Evolutionary conservation across 2,113 vertebrate genomes (phyloP), one percentile per base, ranked within the genome.

Genomic region (Irena cyanogastra): DNA sequence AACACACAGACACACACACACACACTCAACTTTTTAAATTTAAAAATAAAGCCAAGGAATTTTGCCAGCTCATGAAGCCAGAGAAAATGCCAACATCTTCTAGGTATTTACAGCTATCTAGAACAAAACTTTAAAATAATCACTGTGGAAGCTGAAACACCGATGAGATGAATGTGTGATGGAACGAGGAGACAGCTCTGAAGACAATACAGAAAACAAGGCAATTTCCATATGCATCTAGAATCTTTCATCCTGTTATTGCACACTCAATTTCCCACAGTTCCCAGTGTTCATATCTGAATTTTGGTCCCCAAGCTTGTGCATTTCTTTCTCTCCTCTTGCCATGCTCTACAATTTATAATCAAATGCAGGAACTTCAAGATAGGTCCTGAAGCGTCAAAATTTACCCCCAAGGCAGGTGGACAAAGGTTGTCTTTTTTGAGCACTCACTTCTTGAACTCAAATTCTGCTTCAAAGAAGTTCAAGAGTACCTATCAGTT

Each of bases 1-100:
- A 37, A 49, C 49, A 77, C 9, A 52, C 15, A 79, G 6, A 75
- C 20, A 65, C 22, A 76, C 3, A 75, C 2, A 12, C 3, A 10
- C 54, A 52, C 11, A 3, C 16, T 7, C 26, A 74, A 83, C 33
- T 52, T 57, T 11, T 3, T 21, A 79, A 47, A 22, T 45, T 88
- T n/a, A 71, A 75, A 90, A 94, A 79, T 13, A 70, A 79, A 82
- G 47, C 24, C 45, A 83, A 72, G 35, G n/a, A 90, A 80, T 5
- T 0, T 82, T 65, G 61, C 21, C 75, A 90, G 20, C 5, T 22
- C 44, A 60, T 3, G 9, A 71, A 68, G 28, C 5, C 59, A 83
- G 83, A 81, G 68, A 63, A 81, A 78, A 86, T 11, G 22, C 30
- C 41, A 89, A 54, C 15, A 39, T 50, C 39, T 80, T 80, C 41